These are phyloP conservation scores for Gisinianus flammeolus DNA, from an alignment of 2,888 invertebrate species.

Conservation along the genomic window DNA sequence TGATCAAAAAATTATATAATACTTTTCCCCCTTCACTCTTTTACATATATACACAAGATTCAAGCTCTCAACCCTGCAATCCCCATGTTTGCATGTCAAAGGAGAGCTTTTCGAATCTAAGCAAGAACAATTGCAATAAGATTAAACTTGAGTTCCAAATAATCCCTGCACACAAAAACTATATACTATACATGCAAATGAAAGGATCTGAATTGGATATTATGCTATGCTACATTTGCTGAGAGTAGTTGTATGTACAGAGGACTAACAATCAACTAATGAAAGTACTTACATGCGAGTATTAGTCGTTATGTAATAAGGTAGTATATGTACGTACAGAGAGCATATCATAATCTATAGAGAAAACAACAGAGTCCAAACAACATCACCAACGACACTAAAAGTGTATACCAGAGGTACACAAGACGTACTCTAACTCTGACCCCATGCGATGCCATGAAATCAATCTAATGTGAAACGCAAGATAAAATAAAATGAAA, in stretches of 20 bases:
- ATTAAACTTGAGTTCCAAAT: neutral
- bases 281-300: neutral
- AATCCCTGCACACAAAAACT: neutral
- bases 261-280: too few relatives aligned
- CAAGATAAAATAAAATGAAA: neutral
- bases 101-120: neutral
- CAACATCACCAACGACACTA: too few relatives aligned
- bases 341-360: too few relatives aligned
- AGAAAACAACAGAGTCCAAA: too few relatives aligned
- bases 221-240: too few relatives aligned
- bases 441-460: slow-evolving; percentile 7
- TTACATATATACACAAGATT: neutral
- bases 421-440: neutral
- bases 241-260: too few relatives aligned
- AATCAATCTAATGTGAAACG: neutral
- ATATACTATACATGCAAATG: neutral
- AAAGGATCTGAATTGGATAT: slow-evolving; percentile 7
- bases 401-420: too few relatives aligned
- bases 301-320: too few relatives aligned
- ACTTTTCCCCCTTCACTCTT: neutral
- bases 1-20: slow-evolving; percentile 21
- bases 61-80: neutral
- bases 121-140: neutral
- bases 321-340: too few relatives aligned
- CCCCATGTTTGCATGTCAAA: neutral